Evolutionary conservation across 1,140 invertebrate species (phyloP).

Genomic region (Mactra quadrangularis): DNA sequence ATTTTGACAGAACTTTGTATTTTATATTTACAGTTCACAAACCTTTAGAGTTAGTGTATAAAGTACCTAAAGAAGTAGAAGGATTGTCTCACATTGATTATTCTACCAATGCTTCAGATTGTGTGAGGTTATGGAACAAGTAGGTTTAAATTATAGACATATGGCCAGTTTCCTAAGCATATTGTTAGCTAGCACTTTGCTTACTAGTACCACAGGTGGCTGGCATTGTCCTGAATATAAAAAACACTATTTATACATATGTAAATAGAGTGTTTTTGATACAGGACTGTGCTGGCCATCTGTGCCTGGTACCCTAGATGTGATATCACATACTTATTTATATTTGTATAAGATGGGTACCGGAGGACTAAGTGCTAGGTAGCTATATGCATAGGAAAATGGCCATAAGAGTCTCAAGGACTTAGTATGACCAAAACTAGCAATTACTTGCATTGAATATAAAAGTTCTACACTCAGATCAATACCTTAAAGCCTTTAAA

Average conservation of each 20-base stretch:
- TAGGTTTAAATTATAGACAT: not conserved
- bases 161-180: too few species aligned
- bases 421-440: too few species aligned
- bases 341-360: not conserved
- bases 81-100: constrained; percentile 68
- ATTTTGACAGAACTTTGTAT: too few species aligned
- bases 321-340: not conserved
- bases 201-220: too few species aligned
- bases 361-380: not conserved
- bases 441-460: too few species aligned
- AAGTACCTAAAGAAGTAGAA: constrained; percentile 66
- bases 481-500: too few species aligned
- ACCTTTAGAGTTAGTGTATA: constrained; percentile 68
- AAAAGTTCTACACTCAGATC: too few species aligned
- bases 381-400: not conserved
- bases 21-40: constrained; percentile 63
- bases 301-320: not conserved
- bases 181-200: too few species aligned
- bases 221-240: not conserved
- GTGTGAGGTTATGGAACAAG: constrained; percentile 67
- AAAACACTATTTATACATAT: not conserved
- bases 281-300: too few species aligned
- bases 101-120: constrained; percentile 64
- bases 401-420: not conserved
- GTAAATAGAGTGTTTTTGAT: too few species aligned